Base-by-base conservation (phyloP, 2,888 invertebrate genomes). In the Epirrhoe tristata region DNA sequence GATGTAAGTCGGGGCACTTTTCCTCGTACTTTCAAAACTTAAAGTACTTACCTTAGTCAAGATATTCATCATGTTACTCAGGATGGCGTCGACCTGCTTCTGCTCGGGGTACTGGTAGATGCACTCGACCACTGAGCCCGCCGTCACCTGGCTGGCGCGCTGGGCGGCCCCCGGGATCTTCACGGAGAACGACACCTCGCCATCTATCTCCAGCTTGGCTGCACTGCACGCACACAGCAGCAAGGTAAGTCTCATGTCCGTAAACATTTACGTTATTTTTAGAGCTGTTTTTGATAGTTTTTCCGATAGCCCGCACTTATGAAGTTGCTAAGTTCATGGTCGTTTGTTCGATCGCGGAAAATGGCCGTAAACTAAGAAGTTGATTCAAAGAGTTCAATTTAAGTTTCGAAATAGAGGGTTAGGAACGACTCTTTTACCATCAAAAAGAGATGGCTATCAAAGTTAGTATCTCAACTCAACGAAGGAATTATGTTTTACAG, bases 11-110 rank as follows among this genome's bases (percentile, higher is more conserved):
- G 24, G 24, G 3, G 24, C 3, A 24, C 1, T 24, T 24, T n/a
- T n/a, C n/a, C n/a, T n/a, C n/a, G n/a, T n/a, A n/a, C n/a, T n/a
- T n/a, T n/a, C n/a, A 70, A 73, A 72, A 74, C 12, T 43, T 34
- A 16, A 56, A 24, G 24, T 39, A 84, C n/a, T n/a, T n/a, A n/a
- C 86, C 83, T 83, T 82, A 0, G 85, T 81, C 6, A 87, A 70
- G 56, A 81, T 73, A 63, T 86, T 86, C 84, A 83, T 83, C 85
- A 86, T 84, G 31, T 83, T 78, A 61, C 86, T 84, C 58, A 87
- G 74, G 51, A 87, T 67, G 0, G 79, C 79, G 8, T 82, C 72
- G 5, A 81, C 65, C 36, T 86, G 85, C 10, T 72, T 55, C 36
- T 63, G 55, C 55, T 84, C 77, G 0, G 86, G 86, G 39, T 77